Conservation (phyloP, 2,113 vertebrate genomes). For the Antidorcas marsupialis region DNA sequence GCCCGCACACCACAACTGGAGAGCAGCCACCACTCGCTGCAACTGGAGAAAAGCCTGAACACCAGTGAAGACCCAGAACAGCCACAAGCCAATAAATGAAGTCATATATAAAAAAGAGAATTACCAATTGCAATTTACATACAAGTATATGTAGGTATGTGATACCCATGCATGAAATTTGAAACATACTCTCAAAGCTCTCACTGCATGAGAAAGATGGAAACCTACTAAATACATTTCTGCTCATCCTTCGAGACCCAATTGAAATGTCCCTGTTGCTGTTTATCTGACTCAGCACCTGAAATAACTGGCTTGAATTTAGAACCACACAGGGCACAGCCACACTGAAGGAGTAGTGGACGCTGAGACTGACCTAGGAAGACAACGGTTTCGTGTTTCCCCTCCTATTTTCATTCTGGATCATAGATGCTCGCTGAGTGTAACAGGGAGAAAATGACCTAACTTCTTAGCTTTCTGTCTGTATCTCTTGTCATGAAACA, state of each 20-base stretch:
- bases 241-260: background rate
- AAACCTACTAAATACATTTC: background rate
- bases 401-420: background rate
- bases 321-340: background rate
- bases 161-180: background rate
- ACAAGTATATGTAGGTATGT: background rate
- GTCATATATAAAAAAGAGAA: background rate
- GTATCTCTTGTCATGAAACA: background rate
- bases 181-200: background rate
- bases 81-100: background rate
- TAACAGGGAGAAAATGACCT: background rate
- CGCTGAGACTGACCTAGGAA: background rate
- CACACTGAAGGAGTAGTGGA: fast-evolving
- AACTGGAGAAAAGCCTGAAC: background rate
- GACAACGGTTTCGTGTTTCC: background rate
- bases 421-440: background rate
- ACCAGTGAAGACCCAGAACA: background rate
- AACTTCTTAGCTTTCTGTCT: background rate
- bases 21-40: background rate
- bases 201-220: background rate
- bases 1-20: background rate
- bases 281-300: background rate
- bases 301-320: background rate
- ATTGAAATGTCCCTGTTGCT: background rate
- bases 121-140: background rate